These are phyloP conservation scores for Tipula vernalis DNA, from an alignment of 2,888 invertebrate species.

Conservation along the genomic window DNA sequence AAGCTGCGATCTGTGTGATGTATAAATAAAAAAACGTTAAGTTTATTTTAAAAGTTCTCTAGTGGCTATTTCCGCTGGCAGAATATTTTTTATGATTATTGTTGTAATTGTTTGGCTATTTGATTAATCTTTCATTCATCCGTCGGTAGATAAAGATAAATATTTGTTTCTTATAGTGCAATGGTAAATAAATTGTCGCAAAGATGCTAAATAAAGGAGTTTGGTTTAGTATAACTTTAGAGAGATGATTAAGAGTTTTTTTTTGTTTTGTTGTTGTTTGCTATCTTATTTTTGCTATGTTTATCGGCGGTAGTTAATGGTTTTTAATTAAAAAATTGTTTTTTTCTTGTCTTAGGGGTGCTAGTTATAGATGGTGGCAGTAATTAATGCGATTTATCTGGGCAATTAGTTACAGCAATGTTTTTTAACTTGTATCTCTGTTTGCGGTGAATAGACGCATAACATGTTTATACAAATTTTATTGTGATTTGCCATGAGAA, in stretches of 20 bases:
- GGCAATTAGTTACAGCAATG: neutral
- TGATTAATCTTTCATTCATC: conserved; percentile 4
- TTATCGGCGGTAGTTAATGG: neutral
- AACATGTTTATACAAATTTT: neutral
- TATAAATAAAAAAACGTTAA: neutral
- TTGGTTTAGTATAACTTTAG: neutral
- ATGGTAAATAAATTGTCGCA: neutral
- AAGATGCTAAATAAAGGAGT: neutral
- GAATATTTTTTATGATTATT: neutral
- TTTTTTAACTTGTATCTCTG: neutral
- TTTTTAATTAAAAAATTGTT: neutral
- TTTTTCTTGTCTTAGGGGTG: neutral
- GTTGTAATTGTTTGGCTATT: neutral
- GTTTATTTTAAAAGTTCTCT: neutral
- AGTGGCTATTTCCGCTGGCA: neutral
- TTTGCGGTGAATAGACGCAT: neutral
- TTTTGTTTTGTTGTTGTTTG: neutral
- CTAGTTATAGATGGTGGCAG: neutral
- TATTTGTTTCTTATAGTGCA: neutral
- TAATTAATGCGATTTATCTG: neutral
- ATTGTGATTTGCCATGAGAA: neutral
- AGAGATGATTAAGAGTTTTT: neutral
- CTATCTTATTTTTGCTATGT: neutral
- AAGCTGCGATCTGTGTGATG: neutral
- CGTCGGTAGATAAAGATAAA: neutral